Evolutionary conservation across 2,113 vertebrate genomes (phyloP).

Genomic region (Pelusios castaneus): DNA sequence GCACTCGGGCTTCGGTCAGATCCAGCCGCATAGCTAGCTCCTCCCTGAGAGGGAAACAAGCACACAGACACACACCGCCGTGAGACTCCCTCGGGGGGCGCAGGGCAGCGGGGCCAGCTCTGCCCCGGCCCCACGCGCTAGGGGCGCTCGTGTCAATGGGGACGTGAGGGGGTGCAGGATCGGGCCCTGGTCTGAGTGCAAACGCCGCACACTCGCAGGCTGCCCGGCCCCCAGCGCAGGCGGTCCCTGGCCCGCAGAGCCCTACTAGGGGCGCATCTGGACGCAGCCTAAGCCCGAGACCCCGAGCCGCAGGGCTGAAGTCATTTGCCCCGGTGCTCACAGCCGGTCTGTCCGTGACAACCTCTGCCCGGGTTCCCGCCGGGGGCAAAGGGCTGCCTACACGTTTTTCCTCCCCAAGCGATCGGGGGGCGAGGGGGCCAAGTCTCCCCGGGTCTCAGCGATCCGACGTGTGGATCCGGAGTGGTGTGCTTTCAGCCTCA

Average conservation of each 20-base stretch:
- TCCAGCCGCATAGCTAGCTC: constrained; percentile 98
- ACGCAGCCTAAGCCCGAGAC: background rate
- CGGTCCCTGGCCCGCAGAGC: background rate
- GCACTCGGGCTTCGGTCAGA: constrained; percentile 96
- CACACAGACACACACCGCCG: constrained; percentile 6
- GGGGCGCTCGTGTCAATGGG: background rate
- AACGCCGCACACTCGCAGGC: background rate
- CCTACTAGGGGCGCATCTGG: too few relatives aligned
- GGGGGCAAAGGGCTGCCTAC: background rate
- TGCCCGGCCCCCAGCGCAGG: background rate
- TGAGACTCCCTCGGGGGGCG: background rate
- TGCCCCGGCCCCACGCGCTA: background rate
- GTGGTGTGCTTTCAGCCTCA: too few relatives aligned
- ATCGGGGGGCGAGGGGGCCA: background rate
- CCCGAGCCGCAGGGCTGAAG: background rate
- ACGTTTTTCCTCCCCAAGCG: background rate
- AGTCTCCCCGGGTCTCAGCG: background rate
- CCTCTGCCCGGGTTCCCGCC: too few relatives aligned
- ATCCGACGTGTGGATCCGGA: too few relatives aligned
- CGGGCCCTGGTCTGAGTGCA: background rate
- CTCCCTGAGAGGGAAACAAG: constrained; percentile 86
- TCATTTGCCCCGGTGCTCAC: too few relatives aligned
- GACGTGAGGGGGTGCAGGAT: background rate
- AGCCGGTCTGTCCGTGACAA: too few relatives aligned
- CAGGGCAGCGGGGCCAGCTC: background rate